Percentiles rank a stretch among this genome's conserved stretches.
These are phyloP conservation scores for Nemoura dubitans DNA, from an alignment of 2,888 invertebrate genomes.

Conservation along the genomic window DNA sequence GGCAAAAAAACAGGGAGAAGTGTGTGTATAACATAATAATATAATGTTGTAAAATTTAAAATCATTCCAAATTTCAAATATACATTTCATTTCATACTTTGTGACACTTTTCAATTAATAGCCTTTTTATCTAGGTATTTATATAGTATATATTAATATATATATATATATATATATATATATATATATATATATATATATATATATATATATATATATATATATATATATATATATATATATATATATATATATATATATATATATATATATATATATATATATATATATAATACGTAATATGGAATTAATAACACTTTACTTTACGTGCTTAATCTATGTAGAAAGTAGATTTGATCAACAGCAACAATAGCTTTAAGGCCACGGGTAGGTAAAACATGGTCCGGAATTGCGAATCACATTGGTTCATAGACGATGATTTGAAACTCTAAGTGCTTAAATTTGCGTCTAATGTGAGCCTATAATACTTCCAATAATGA, in stretches of 20 bases:
- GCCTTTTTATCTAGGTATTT: background rate
- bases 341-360: constrained; percentile 4
- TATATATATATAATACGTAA: background rate
- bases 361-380: background rate
- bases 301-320: background rate
- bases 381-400: background rate
- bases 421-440: background rate
- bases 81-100: background rate
- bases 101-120: constrained; percentile 1
- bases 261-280: background rate
- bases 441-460: background rate
- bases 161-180: background rate
- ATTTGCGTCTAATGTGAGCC: background rate
- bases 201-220: background rate
- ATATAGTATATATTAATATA: background rate
- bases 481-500: background rate
- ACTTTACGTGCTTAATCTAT: background rate
- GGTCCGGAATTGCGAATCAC: background rate
- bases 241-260: background rate
- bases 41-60: background rate
- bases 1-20: background rate
- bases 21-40: background rate
- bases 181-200: background rate
- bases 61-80: background rate
- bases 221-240: background rate